A percentile compares a stretch with the other conserved stretches of the same genome.
Conservation (phyloP, 2,888 invertebrate species). For the Pristionchus fissidentatus region DNA sequence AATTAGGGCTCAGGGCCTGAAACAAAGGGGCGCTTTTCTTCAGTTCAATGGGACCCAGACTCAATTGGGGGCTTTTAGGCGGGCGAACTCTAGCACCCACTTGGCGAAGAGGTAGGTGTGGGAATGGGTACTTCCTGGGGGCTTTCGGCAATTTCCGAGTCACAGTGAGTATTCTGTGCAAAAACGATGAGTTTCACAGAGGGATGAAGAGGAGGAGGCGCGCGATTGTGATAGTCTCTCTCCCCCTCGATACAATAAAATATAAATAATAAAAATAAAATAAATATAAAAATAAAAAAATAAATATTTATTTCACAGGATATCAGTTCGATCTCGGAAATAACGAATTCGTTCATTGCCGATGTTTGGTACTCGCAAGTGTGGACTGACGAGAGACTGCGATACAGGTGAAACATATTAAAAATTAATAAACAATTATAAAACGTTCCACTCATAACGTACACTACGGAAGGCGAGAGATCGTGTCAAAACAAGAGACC, state of each 20-base stretch:
- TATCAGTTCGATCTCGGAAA: conserved; percentile 74
- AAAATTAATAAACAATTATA: no score
- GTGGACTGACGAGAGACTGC: conserved; percentile 72
- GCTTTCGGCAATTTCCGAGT: not conserved
- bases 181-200: not conserved
- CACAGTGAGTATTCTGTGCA: not conserved
- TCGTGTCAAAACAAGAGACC: no score
- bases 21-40: no score
- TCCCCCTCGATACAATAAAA: not conserved
- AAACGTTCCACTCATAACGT: no score
- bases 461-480: no score
- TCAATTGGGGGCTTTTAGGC: not conserved
- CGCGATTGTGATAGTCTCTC: not conserved
- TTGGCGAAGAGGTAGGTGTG: not conserved
- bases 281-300: not conserved
- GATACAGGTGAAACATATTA: conserved; percentile 59
- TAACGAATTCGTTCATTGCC: conserved; percentile 72
- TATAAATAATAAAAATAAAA: not conserved
- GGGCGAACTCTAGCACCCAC: no score
- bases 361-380: conserved; percentile 75
- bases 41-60: not conserved
- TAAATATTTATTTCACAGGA: conserved; percentile 67
- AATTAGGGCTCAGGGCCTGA: not conserved
- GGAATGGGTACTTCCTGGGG: not conserved
- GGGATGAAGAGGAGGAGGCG: not conserved